A percentile compares a stretch with the other conserved stretches of the same genome.
Evolutionary conservation across 2,888 invertebrate genomes (phyloP).

Genomic region (Trichopoda pennipes): DNA sequence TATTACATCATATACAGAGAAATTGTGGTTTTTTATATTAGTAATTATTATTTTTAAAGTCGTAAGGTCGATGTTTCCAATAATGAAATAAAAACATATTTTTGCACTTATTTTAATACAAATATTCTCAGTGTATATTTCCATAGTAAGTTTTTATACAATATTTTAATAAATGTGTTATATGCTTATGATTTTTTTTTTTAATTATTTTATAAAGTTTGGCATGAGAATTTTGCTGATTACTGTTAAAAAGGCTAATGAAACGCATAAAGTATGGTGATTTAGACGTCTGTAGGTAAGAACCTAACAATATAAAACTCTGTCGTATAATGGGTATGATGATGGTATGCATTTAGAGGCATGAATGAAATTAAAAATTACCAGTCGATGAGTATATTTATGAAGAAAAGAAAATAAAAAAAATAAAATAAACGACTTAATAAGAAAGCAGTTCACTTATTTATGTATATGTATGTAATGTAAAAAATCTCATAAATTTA

Average conservation of each 20-base stretch:
- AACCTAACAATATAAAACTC: slow-evolving; percentile 3
- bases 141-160: background rate
- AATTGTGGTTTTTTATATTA: too few relatives aligned
- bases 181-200: slow-evolving; percentile 11
- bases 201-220: slow-evolving; percentile 32
- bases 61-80: too few relatives aligned
- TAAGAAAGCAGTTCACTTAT: background rate
- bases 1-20: too few relatives aligned
- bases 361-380: background rate
- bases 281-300: background rate
- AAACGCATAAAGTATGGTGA: slow-evolving; percentile 30
- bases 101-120: slow-evolving; percentile 1
- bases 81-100: too few relatives aligned
- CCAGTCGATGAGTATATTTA: slow-evolving; percentile 21
- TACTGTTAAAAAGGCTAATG: slow-evolving; percentile 39
- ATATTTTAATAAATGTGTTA: background rate
- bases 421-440: too few relatives aligned
- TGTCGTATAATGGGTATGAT: background rate
- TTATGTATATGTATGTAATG: too few relatives aligned
- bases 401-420: background rate
- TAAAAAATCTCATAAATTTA: too few relatives aligned
- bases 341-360: background rate
- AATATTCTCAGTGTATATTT: slow-evolving; percentile 52
- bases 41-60: too few relatives aligned
- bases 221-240: slow-evolving; percentile 66